Evolutionary conservation across 2,113 vertebrate genomes (phyloP).

Genomic region (Prionailurus viverrinus): DNA sequence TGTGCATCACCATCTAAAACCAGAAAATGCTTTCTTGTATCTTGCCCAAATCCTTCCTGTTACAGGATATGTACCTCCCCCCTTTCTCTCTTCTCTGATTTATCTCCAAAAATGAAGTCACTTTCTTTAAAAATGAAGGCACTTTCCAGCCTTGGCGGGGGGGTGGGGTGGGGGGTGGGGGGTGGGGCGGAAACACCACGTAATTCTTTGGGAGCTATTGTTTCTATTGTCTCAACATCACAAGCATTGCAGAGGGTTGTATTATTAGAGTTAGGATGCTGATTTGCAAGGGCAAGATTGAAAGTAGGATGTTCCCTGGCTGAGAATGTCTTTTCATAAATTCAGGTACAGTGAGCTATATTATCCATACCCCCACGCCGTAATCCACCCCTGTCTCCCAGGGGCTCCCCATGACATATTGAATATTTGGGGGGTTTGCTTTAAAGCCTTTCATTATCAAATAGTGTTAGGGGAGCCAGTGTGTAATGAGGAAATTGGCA

Average conservation of each 20-base stretch:
- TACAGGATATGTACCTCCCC: background rate
- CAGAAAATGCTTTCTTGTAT: background rate
- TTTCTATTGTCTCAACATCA: background rate
- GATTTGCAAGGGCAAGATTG: background rate
- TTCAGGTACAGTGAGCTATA: constrained; percentile 43
- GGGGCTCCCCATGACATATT: constrained; percentile 72
- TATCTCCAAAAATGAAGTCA: background rate
- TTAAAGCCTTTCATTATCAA: constrained; percentile 84
- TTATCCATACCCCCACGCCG: constrained; percentile 42
- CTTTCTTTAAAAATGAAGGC: background rate
- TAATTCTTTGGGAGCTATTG: background rate
- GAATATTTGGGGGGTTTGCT: constrained; percentile 79
- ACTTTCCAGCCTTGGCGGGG: constrained; percentile 1
- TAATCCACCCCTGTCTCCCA: constrained; percentile 76
- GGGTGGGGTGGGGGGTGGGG: rapidly evolving
- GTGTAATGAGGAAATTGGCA: constrained; percentile 85
- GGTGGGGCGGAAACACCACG: background rate
- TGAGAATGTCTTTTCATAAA: constrained; percentile 53
- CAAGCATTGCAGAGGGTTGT: background rate
- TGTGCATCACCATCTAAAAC: background rate
- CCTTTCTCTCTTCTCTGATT: background rate
- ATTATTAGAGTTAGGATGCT: background rate
- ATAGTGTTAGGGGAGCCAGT: constrained; percentile 76
- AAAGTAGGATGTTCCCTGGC: constrained; percentile 26
- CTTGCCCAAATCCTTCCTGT: background rate